Percentiles rank a stretch among this genome's conserved stretches.
These are phyloP conservation scores for Ornithorhynchus anatinus DNA, from an alignment of 2,113 vertebrate species.

Conservation along the genomic window DNA sequence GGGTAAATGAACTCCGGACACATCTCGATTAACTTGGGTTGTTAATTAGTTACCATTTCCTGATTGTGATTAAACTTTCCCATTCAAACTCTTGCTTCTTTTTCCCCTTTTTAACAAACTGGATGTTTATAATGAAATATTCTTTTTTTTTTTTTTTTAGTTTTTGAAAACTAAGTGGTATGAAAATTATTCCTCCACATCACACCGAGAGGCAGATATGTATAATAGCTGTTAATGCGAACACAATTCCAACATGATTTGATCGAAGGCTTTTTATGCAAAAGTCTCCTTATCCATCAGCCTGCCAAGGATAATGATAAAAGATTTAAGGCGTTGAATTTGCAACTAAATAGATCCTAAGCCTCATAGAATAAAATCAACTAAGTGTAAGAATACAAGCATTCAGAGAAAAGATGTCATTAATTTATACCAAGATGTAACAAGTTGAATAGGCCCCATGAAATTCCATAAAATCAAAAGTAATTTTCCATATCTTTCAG, in stretches of 20 bases:
- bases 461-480: background rate
- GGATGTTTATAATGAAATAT: constrained; percentile 9
- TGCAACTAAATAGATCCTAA: background rate
- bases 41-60: too few relatives aligned
- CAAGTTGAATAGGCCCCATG: background rate
- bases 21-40: too few relatives aligned
- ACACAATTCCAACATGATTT: background rate
- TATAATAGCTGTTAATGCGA: background rate
- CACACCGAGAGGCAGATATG: background rate
- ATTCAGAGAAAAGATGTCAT: background rate
- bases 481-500: background rate
- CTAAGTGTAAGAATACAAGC: background rate
- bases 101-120: background rate
- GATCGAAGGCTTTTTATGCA: background rate
- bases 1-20: too few relatives aligned
- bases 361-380: background rate
- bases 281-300: constrained; percentile 1
- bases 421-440: background rate
- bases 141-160: background rate
- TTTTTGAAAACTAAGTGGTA: constrained; percentile 12
- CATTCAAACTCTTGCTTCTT: too few relatives aligned
- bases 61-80: too few relatives aligned
- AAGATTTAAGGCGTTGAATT: background rate
- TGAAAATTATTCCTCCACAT: constrained; percentile 3
- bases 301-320: background rate